Evolutionary conservation across 1,140 invertebrate genomes (phyloP).

Genomic region (Mycetomoellerius zeteki): DNA sequence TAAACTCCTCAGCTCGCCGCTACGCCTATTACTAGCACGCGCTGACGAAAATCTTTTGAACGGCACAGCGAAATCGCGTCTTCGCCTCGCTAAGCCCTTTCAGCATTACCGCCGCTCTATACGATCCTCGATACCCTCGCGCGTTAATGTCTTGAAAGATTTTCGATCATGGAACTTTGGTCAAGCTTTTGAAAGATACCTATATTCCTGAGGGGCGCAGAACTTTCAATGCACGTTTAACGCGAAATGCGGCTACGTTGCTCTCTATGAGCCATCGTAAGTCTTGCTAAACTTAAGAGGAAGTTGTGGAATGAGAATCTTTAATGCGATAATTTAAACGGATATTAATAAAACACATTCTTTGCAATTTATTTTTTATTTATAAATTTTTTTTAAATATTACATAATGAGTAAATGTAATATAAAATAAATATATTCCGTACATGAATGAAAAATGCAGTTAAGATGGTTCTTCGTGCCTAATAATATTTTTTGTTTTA

Average conservation of each 20-base stretch:
- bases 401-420: neutral
- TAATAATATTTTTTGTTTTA: too few relatives aligned
- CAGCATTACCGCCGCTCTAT: neutral
- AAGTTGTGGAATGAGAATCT: neutral
- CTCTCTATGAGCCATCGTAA: neutral
- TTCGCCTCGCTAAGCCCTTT: constrained; percentile 29
- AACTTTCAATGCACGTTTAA: constrained; percentile 9
- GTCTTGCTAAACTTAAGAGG: neutral
- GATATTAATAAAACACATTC: neutral
- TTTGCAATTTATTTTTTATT: neutral
- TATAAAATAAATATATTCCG: too few relatives aligned
- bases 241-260: neutral
- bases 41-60: constrained; percentile 46
- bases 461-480: too few relatives aligned
- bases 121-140: constrained; percentile 30
- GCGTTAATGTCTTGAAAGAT: constrained; percentile 42
- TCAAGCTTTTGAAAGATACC: constrained; percentile 34
- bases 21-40: neutral
- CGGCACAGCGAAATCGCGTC: constrained; percentile 40
- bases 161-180: constrained; percentile 38
- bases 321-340: neutral
- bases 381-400: neutral
- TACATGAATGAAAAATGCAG: too few relatives aligned
- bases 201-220: neutral
- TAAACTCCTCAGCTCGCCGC: constrained; percentile 33